Conservation (phyloP, 2,888 invertebrate genomes). For the Coenonympha glycerion region DNA sequence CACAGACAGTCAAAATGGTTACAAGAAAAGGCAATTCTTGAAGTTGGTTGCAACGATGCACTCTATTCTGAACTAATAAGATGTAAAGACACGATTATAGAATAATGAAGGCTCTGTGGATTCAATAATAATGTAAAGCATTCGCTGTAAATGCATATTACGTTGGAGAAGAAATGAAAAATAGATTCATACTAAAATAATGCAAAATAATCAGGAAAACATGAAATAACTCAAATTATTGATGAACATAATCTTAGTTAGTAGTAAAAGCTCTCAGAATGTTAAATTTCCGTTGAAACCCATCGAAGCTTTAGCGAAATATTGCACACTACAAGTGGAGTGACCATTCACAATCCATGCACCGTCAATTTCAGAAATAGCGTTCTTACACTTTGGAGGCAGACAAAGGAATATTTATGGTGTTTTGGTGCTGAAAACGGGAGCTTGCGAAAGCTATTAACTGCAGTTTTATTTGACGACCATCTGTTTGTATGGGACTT, state of each 20-base stretch:
- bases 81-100: no score
- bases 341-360: slow-evolving; percentile 13
- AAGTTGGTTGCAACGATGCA: no score
- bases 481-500: not conserved
- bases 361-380: slow-evolving; percentile 13
- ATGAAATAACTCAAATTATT: not conserved
- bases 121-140: no score
- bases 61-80: no score
- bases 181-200: no score
- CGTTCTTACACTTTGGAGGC: slow-evolving; percentile 9
- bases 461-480: slow-evolving; percentile 4
- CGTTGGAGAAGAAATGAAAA: no score
- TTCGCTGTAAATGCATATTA: no score
- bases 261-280: not conserved
- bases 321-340: not conserved
- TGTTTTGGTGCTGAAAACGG: slow-evolving; percentile 10
- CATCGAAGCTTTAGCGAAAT: slow-evolving; percentile 4
- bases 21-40: no score
- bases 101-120: no score
- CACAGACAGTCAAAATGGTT: no score
- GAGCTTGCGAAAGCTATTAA: slow-evolving; percentile 2
- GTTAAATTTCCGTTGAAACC: not conserved
- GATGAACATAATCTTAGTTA: not conserved
- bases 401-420: slow-evolving; percentile 14
- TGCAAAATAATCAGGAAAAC: no score